Evolutionary conservation across 2,797 vertebrate genomes (phyloP), one percentile per base, ranked within the genome.

Genomic region (Triplophysa yarkandensis): DNA sequence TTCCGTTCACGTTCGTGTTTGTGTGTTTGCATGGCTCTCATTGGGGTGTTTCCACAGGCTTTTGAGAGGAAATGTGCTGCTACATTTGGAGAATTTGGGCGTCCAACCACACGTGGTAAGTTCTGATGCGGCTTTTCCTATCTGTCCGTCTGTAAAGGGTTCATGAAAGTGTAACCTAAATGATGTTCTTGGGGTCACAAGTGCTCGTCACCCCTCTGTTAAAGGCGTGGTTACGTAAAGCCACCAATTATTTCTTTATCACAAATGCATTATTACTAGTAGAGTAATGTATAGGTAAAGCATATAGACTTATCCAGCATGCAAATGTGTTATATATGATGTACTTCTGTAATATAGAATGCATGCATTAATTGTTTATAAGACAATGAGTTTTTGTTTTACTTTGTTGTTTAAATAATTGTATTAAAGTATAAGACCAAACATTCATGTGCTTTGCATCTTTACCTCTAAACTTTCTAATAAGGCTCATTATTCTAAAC

Each of bases 211-310:
- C 87, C 87, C 87, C 89, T 88, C 88, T 85, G 79, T 87, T 86
- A 91, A 90, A 92, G 92, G 91, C 90, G 91, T 91, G 92, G 90
- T 93, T 92, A 90, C 88, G 84, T 88, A 86, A 88, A 87, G 81
- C 83, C 86, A 81, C 82, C 82, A 80, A 85, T 89, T 87, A 88
- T 87, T 88, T 86, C 88, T 90, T 85, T 89, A 87, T 90, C 80
- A 62, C 78, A 60, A 63, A 54, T 36, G 36, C 58, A 34, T 87
- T 89, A 80, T 57, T 69, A 48, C 61, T 64, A 13, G 58, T 52
- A 36, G 27, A 28, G 36, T 5, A 34, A 71, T 5, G 27, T 34
- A 48, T 28, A n/a, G n/a, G n/a, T n/a, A n/a, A n/a, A n/a, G n/a
- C n/a, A n/a, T n/a, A n/a, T n/a, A n/a, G n/a, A n/a, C n/a, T n/a